These are phyloP conservation scores for Tetramorium alpestre DNA, from an alignment of 1,140 invertebrate species.

Conservation along the genomic window DNA sequence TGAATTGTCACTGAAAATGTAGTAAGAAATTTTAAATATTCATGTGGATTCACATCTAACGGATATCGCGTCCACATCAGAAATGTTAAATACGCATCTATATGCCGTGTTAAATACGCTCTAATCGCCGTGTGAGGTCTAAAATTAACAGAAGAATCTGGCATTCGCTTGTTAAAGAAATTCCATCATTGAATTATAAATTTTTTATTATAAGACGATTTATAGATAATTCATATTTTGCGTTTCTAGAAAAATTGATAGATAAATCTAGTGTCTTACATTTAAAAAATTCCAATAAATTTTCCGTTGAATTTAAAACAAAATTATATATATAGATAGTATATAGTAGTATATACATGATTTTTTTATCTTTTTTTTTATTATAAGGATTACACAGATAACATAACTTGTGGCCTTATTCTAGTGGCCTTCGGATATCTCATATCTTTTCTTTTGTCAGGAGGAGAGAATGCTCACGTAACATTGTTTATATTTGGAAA, in stretches of 20 bases:
- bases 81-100: not conserved
- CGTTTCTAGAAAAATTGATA: not conserved
- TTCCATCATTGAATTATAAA: not conserved
- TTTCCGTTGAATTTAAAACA: not conserved
- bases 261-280: not conserved
- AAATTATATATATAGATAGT: not conserved
- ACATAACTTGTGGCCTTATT: not conserved
- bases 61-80: not conserved
- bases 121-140: too few species aligned
- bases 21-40: not conserved
- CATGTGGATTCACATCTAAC: not conserved
- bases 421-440: not conserved
- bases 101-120: not conserved
- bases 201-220: not conserved
- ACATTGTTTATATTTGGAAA: conserved; percentile 1
- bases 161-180: not conserved
- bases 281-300: too few species aligned
- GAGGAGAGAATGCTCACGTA: not conserved
- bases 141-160: not conserved
- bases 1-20: not conserved
- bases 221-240: not conserved
- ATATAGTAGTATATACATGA: not conserved
- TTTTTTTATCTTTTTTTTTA: not conserved
- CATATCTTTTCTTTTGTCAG: not conserved
- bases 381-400: not conserved